A percentile compares a stretch with the other conserved stretches of the same genome.
These are phyloP conservation scores for Orthosia incerta DNA, from an alignment of 2,888 invertebrate genomes.

Conservation along the genomic window DNA sequence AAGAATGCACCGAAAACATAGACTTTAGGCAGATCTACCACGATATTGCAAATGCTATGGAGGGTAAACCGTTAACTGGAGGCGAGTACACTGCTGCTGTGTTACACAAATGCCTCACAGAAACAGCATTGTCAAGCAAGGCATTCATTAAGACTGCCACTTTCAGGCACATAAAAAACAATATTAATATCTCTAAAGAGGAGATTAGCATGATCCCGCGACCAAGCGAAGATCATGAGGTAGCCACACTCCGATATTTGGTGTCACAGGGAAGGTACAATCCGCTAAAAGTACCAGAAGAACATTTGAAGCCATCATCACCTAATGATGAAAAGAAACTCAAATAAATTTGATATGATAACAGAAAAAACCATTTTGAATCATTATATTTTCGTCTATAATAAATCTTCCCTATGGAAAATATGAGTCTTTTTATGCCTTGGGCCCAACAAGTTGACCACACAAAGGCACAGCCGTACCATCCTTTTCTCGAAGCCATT, in stretches of 20 bases:
- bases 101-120: slow-evolving; percentile 74
- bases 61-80: slow-evolving; percentile 79
- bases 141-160: slow-evolving; percentile 73
- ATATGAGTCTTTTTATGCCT: no score
- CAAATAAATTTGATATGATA: neutral
- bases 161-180: slow-evolving; percentile 70
- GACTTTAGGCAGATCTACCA: slow-evolving; percentile 82
- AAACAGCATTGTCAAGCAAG: slow-evolving; percentile 81
- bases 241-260: slow-evolving; percentile 74
- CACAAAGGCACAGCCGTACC: no score
- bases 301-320: slow-evolving; percentile 37
- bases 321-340: neutral
- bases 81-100: slow-evolving; percentile 70
- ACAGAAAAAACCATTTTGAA: neutral
- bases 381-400: neutral
- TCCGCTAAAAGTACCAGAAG: slow-evolving; percentile 79
- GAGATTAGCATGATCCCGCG: slow-evolving; percentile 69
- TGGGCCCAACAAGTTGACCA: no score
- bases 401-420: no score
- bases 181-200: slow-evolving; percentile 71
- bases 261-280: slow-evolving; percentile 78
- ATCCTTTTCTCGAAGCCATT: no score
- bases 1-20: slow-evolving; percentile 72
- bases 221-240: slow-evolving; percentile 72
- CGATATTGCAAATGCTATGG: slow-evolving; percentile 82